Evolutionary conservation across 2,888 invertebrate species (phyloP).

Genomic region (Pollenia angustigena): DNA sequence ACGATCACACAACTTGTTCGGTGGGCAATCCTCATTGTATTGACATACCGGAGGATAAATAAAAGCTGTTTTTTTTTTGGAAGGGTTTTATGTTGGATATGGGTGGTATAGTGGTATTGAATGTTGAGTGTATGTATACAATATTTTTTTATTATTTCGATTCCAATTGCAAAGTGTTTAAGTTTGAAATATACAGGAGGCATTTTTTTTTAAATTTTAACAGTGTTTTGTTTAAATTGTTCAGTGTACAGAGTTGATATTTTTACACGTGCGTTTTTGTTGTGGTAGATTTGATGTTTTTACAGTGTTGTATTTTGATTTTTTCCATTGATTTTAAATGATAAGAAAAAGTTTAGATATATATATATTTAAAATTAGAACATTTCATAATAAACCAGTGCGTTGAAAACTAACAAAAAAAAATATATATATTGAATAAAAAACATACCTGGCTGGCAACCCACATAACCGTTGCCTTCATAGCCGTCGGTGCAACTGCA

Average conservation of each 20-base stretch:
- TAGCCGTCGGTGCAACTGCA: slow-evolving; percentile 94
- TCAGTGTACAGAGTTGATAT: slow-evolving; percentile 44
- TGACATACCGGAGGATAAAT: slow-evolving; percentile 89
- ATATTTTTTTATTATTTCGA: slow-evolving; percentile 24
- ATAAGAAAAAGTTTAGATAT: slow-evolving; percentile 63
- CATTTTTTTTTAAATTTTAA: slow-evolving; percentile 36
- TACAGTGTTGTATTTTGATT: slow-evolving; percentile 79
- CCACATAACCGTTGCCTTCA: slow-evolving; percentile 93
- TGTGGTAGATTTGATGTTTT: slow-evolving; percentile 74
- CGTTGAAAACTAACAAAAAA: not conserved
- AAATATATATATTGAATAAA: not conserved
- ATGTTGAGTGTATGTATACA: slow-evolving; percentile 51
- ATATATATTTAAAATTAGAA: slow-evolving; percentile 60
- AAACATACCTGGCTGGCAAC: slow-evolving; percentile 90
- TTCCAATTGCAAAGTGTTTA: slow-evolving; percentile 52
- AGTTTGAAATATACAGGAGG: slow-evolving; percentile 14
- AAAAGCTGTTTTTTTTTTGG: slow-evolving; percentile 80
- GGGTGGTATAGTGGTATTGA: slow-evolving; percentile 42
- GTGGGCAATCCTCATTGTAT: slow-evolving; percentile 95
- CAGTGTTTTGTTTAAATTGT: slow-evolving; percentile 39
- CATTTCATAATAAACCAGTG: slow-evolving; percentile 40
- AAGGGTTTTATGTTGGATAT: slow-evolving; percentile 38
- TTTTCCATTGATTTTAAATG: slow-evolving; percentile 43
- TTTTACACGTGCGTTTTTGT: slow-evolving; percentile 70
- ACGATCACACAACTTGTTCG: slow-evolving; percentile 93